Conservation (phyloP, 1,140 invertebrate species). For the Himalopsyche phryganea region DNA sequence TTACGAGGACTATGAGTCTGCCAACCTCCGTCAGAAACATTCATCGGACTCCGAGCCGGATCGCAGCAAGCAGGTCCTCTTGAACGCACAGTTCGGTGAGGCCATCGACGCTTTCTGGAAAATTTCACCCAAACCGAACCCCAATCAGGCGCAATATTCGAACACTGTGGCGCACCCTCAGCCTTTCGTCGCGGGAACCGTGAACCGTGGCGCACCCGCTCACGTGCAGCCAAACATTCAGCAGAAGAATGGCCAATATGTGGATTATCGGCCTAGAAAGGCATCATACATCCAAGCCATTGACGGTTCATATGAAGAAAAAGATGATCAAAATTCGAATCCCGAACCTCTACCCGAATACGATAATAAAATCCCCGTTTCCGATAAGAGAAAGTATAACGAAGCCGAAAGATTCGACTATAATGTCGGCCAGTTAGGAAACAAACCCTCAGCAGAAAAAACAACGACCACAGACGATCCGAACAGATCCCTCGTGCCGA, state of each 20-base stretch:
- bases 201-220: slow-evolving; percentile 6
- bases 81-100: slow-evolving; percentile 37
- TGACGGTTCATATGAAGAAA: too few relatives aligned
- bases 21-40: slow-evolving; percentile 35
- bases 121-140: slow-evolving; percentile 9
- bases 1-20: slow-evolving; percentile 41
- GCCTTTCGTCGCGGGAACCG: neutral
- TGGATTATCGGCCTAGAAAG: neutral
- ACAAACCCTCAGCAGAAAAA: slow-evolving; percentile 40
- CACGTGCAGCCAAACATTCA: slow-evolving; percentile 11
- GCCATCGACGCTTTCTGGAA: slow-evolving; percentile 47
- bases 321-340: too few relatives aligned
- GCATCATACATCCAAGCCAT: neutral
- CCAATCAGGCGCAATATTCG: slow-evolving; percentile 8
- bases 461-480: slow-evolving; percentile 50
- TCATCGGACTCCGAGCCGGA: slow-evolving; percentile 41
- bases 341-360: slow-evolving; percentile 4
- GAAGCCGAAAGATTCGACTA: slow-evolving; percentile 31
- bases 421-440: slow-evolving; percentile 24
- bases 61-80: slow-evolving; percentile 31
- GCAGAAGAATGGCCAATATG: slow-evolving; percentile 2
- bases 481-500: slow-evolving; percentile 40
- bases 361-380: slow-evolving; percentile 36
- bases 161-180: slow-evolving; percentile 6
- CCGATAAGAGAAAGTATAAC: slow-evolving; percentile 28